These are phyloP conservation scores for Okamejei kenojei DNA, from an alignment of 2,797 vertebrate species.

Conservation along the genomic window DNA sequence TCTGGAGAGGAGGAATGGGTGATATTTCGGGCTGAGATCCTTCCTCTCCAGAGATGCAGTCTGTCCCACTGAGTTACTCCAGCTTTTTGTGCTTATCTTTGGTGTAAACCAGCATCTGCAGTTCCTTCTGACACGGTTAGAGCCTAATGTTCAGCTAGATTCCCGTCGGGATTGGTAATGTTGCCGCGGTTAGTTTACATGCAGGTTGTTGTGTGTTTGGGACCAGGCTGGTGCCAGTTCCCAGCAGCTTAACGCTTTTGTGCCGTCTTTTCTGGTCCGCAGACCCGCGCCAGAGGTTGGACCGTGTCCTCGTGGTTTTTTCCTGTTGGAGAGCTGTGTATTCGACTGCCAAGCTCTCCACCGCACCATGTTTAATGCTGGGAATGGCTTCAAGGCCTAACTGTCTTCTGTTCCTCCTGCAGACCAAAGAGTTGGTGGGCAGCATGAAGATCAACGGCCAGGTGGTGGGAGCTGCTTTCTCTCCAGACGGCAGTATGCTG, in stretches of 20 bases:
- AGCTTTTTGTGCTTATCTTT: no score
- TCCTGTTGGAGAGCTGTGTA: not conserved
- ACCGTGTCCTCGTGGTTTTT: not conserved
- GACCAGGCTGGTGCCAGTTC: not conserved
- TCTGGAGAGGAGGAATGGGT: no score
- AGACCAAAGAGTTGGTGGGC: conserved; percentile 80
- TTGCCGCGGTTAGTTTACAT: not conserved
- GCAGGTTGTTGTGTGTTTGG: no score
- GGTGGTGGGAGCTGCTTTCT: conserved; percentile 64
- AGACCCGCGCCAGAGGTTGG: not conserved
- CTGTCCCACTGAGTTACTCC: no score
- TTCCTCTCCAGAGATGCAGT: no score
- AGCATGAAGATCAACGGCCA: conserved; percentile 83
- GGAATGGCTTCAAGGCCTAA: not conserved
- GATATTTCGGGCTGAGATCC: no score
- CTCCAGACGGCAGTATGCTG: conserved; percentile 71
- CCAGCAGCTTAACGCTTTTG: not conserved
- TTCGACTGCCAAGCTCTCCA: not conserved
- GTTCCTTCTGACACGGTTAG: no score
- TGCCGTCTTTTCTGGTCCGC: no score
- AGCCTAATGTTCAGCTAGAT: not conserved
- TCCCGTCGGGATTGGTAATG: not conserved
- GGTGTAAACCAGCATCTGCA: no score
- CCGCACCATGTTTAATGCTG: not conserved
- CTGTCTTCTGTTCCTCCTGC: conserved; percentile 30